These are phyloP conservation scores for Neoascia interrupta DNA, from an alignment of 2,888 invertebrate genomes.

Conservation along the genomic window DNA sequence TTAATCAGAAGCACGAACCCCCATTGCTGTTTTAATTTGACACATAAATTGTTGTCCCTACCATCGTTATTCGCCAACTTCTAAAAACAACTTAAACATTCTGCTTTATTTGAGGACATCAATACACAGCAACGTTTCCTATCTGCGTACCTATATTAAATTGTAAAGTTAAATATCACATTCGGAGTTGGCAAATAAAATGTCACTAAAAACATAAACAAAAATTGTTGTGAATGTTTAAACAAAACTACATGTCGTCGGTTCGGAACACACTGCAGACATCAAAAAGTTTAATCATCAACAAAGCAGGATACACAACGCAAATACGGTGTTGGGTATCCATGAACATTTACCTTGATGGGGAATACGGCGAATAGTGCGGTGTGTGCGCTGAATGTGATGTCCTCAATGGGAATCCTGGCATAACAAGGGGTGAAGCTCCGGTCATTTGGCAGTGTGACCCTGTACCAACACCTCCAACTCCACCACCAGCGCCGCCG, in stretches of 20 bases:
- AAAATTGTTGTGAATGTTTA: conserved; percentile 41
- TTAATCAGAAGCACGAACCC: conserved; percentile 25
- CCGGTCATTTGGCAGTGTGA: conserved; percentile 85
- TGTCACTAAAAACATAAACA: conserved; percentile 16
- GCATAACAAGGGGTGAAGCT: conserved; percentile 90
- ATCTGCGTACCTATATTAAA: conserved; percentile 15
- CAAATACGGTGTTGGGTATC: neutral
- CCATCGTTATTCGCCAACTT: neutral
- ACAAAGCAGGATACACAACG: neutral
- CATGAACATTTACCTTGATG: conserved; percentile 83
- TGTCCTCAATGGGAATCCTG: conserved; percentile 90
- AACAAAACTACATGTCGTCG: conserved; percentile 32
- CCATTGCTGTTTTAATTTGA: conserved; percentile 41
- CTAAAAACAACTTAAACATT: neutral
- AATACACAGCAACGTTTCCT: neutral
- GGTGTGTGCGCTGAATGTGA: conserved; percentile 84
- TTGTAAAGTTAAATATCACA: conserved; percentile 41
- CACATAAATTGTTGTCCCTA: conserved; percentile 30
- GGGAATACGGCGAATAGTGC: conserved; percentile 93
- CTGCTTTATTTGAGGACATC: conserved; percentile 17
- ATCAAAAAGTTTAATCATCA: too few species aligned
- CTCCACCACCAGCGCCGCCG: conserved; percentile 72
- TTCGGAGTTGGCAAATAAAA: conserved; percentile 49
- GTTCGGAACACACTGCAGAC: too few species aligned
- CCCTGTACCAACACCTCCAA: conserved; percentile 79